A percentile compares a stretch with the other conserved stretches of the same genome.
Conservation (phyloP, 2,888 invertebrate species). For the Panorpa germanica region DNA sequence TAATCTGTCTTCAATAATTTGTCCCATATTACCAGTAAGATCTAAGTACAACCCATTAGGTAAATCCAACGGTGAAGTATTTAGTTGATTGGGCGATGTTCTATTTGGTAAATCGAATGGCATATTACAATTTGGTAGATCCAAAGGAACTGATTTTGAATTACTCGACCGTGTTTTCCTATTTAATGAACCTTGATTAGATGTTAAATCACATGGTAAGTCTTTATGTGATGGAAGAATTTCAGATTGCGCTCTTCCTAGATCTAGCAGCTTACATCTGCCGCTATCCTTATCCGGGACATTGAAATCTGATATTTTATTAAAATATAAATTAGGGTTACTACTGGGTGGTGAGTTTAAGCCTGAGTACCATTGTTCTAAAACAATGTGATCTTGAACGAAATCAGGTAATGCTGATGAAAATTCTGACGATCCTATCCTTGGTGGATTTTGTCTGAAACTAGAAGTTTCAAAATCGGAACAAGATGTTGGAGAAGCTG, state of each 20-base stretch:
- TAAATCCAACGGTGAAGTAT: too few species aligned
- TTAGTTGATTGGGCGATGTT: too few species aligned
- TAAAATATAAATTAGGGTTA: background rate
- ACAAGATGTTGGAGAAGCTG: too few species aligned
- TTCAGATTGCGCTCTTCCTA: constrained; percentile 1
- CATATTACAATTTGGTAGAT: too few species aligned
- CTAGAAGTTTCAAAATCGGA: too few species aligned
- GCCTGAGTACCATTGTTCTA: constrained; percentile 36
- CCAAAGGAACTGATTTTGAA: too few species aligned
- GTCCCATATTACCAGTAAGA: too few species aligned
- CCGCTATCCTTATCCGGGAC: background rate
- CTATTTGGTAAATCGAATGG: constrained; percentile 11
- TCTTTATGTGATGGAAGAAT: constrained; percentile 3
- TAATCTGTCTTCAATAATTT: too few species aligned
- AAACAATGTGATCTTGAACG: constrained; percentile 73
- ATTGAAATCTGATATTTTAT: background rate
- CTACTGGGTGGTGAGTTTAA: background rate
- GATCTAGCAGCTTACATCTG: background rate
- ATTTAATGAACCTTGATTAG: constrained; percentile 5
- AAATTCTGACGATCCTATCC: constrained; percentile 16
- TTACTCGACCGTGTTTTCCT: constrained; percentile 5
- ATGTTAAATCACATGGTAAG: constrained; percentile 11
- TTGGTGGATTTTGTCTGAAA: too few species aligned
- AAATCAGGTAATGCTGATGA: constrained; percentile 53
- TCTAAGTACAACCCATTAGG: too few species aligned